These are phyloP conservation scores for Hydropsyche betteni DNA, from an alignment of 2,888 invertebrate species.

Conservation along the genomic window DNA sequence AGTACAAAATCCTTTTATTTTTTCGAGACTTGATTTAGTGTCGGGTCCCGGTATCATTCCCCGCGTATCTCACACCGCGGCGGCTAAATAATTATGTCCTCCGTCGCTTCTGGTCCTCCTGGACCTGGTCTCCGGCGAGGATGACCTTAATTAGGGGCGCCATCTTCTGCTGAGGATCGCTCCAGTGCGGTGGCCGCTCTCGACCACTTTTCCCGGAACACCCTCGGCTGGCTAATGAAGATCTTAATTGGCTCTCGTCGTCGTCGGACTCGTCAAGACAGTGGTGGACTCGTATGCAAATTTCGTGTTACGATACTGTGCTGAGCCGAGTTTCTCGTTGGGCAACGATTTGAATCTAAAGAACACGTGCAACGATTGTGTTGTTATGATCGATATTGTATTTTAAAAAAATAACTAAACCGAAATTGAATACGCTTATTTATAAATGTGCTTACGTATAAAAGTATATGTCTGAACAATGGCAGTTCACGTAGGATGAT, in stretches of 20 bases:
- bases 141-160: constrained; percentile 42
- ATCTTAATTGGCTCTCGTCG: constrained; percentile 50
- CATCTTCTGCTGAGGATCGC: constrained; percentile 34
- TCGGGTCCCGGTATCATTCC: constrained; percentile 47
- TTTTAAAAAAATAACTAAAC: no score
- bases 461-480: constrained; percentile 17
- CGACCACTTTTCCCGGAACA: constrained; percentile 48
- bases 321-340: no score
- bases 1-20: no score
- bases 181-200: constrained; percentile 38
- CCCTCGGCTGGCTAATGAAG: constrained; percentile 50
- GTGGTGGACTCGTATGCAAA: constrained; percentile 32
- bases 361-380: no score
- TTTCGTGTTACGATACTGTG: neutral
- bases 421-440: constrained; percentile 12
- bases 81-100: constrained; percentile 52
- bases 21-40: constrained; percentile 32
- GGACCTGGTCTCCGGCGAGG: neutral
- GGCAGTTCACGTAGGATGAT: constrained; percentile 29
- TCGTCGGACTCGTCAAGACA: constrained; percentile 37
- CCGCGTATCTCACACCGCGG: constrained; percentile 50
- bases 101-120: constrained; percentile 38
- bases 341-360: no score
- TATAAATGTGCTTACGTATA: neutral
- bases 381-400: no score